Evolutionary conservation across 2,797 vertebrate species (phyloP), one percentile per base, ranked within the genome.

Genomic region (Rhinichthys osculus): DNA sequence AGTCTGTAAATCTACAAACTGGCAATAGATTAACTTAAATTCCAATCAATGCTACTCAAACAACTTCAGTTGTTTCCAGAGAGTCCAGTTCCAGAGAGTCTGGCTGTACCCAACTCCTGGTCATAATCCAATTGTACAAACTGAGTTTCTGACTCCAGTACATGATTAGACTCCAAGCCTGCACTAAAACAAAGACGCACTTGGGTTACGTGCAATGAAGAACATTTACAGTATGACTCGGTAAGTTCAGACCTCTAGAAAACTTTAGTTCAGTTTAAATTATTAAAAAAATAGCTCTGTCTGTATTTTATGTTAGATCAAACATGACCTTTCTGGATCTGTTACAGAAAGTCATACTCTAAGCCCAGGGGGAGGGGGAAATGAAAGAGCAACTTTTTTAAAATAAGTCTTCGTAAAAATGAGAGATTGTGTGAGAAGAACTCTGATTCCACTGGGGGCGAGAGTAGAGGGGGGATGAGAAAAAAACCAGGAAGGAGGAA

Each of bases 21-120:
- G 82, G 70, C 40, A 42, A 44, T 54, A 78, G 81, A 87, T 87
- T 59, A 70, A 85, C 78, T 87, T 85, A 81, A 88, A 84, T 66
- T 79, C 59, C 57, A 59, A 87, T 86, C 82, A 78, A 82, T 76
- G 54, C 42, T 57, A 64, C 66, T 85, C 59, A 35, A 17, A 77
- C 59, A 16, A 70, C 50, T 64, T 62, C n/a, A 35, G 54, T 47
- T 50, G 8, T 74, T 23, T n/a, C 14, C 5, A 40, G 21, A 59
- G 23, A 64, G 17, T 16, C 78, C 13, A 47, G 13, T 23, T 14
- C 13, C 5, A 40, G 10, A 59, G 14, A 64, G 62, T 23, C 78
- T 7, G 10, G 62, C 40, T 23, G 42, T n/a, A 47, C 52, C 47
- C 9, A 82, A 9, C 62, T 14, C n/a, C 57, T 59, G 16, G 59